Evolutionary conservation across 2,113 vertebrate genomes (phyloP).

Genomic region (Ranitomeya imitator): DNA sequence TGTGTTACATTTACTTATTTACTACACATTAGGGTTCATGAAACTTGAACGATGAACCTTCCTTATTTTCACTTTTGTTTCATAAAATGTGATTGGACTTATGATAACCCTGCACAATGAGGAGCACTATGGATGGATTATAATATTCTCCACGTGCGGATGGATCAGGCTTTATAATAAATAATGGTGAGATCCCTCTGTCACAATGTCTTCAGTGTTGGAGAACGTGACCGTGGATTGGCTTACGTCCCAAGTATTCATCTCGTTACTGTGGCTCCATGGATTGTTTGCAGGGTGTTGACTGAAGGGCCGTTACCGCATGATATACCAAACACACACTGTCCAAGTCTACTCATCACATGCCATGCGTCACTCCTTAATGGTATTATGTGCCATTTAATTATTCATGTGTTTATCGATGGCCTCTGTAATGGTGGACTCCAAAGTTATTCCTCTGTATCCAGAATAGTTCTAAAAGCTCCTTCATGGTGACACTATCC

Average conservation of each 20-base stretch:
- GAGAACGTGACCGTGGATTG: neutral
- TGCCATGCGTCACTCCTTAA: neutral
- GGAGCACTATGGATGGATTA: neutral
- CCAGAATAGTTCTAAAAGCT: too few species aligned
- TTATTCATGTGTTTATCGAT: neutral
- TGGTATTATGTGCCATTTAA: neutral
- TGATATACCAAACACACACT: neutral
- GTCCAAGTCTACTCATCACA: neutral
- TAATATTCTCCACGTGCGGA: neutral
- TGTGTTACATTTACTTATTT: neutral
- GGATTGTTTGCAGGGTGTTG: neutral
- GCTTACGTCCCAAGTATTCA: neutral
- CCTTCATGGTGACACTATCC: too few species aligned
- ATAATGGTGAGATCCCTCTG: neutral
- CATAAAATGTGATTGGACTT: neutral
- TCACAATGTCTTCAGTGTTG: neutral
- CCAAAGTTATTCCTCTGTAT: too few species aligned
- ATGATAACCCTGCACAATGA: constrained; percentile 9
- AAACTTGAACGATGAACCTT: neutral
- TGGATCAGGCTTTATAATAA: neutral
- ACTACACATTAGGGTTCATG: neutral
- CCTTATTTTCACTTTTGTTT: neutral
- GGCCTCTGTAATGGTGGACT: neutral
- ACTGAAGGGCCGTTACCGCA: neutral
- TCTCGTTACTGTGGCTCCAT: neutral